phyloP scores from a whole-genome alignment of 2,113 vertebrate genomes.

The Pithys albifrons region DNA sequence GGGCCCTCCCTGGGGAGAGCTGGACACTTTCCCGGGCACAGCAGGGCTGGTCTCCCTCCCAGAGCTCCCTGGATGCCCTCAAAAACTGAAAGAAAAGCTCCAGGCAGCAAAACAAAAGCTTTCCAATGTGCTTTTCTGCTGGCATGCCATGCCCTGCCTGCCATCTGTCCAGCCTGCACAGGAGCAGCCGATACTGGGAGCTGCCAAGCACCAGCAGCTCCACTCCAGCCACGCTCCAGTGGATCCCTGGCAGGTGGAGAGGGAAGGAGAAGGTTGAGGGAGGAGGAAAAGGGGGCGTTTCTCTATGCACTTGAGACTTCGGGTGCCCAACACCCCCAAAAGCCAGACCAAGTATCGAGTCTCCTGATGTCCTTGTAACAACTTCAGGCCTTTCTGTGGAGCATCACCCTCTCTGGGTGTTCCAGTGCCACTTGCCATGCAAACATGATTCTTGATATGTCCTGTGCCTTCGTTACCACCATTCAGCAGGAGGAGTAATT shows the following conservation, averaged over 20 bases:
- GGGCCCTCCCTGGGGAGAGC: neutral
- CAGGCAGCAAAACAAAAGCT: conserved; percentile 26
- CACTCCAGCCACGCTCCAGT: neutral
- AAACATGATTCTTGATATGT: conserved; percentile 51
- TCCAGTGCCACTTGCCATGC: conserved; percentile 32
- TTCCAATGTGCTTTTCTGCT: neutral
- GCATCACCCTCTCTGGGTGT: conserved; percentile 28
- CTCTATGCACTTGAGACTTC: accelerated
- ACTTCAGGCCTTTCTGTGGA: conserved; percentile 62
- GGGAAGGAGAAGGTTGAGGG: neutral
- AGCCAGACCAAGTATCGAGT: neutral
- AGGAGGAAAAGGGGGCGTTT: accelerated
- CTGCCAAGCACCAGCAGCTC: neutral
- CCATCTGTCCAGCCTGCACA: conserved; percentile 41
- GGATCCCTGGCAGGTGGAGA: neutral
- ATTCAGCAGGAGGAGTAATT: neutral
- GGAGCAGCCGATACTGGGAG: neutral
- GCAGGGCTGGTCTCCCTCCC: accelerated
- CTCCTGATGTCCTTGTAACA: conserved; percentile 56
- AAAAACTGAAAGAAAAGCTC: conserved; percentile 23
- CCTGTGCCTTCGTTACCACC: neutral
- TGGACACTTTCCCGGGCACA: accelerated
- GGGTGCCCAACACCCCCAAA: neutral
- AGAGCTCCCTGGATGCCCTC: neutral
- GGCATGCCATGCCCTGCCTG: neutral